Base-by-base conservation (phyloP, 2,888 invertebrate genomes). In the Capitulum mitella region DNA sequence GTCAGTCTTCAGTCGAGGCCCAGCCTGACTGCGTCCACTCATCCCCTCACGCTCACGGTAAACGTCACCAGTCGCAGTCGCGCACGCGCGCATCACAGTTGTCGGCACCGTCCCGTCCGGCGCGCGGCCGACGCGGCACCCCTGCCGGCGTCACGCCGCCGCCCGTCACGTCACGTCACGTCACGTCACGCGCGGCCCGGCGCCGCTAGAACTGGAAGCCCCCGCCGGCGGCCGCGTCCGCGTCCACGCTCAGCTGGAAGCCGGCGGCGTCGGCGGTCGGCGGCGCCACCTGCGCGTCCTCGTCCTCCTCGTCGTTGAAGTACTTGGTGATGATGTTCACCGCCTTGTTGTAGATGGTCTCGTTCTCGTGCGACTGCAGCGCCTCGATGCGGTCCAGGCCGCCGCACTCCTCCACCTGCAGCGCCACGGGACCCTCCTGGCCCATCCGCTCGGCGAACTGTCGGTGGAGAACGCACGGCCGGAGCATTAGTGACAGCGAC, bases 331-430 rank as follows among this genome's bases (percentile, higher is more conserved):
- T 86, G 80, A 89, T 84, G 58, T 84, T 83, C 80, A 86, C 84
- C 2, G 88, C 85, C 43, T 85, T 83, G 79, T 86, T 84, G 84
- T 89, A 89, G 16, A 88, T 85, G 29, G 85, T 84, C 80, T 86
- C 85, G 81, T 88, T 88, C 79, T 87, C 86, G 82, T 87, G 87
- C 46, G 85, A 84, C 83, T 89, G 89, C 26, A 89, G 84, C 16
- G 82, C 82, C 82, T 89, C 88, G 79, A 89, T 85, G 79, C 85
- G 85, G 82, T 89, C 88, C 14, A 89, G 82, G 3, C 88, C 88
- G 0, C 94, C 95, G 80, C 92, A 90, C 86, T 97, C 95, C 85
- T 98, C 98, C 78, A 98, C 89, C 86, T 92, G 90, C 46, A 93
- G 85, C 79, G 93, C 93, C 0, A 96, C 88, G 29, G 89, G 89